Conservation (phyloP, 2,113 vertebrate genomes). For the Agapornis roseicollis region DNA sequence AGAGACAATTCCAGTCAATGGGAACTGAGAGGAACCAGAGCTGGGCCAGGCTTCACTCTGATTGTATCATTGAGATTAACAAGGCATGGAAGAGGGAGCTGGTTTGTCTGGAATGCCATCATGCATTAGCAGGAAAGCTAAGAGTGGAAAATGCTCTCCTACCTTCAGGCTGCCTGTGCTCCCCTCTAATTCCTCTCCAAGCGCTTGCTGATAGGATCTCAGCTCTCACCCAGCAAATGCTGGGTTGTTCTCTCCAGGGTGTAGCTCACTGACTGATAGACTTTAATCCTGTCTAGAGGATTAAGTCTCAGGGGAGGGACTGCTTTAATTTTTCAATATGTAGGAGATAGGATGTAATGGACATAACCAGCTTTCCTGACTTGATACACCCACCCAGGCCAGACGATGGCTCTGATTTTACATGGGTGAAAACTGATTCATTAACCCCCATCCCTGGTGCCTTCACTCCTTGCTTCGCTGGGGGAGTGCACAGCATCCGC, state of each 20-base stretch:
- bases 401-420: neutral
- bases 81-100: neutral
- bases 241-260: neutral
- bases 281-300: constrained; percentile 25
- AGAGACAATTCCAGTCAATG: neutral
- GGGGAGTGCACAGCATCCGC: neutral
- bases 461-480: neutral
- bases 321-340: neutral
- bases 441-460: neutral
- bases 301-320: neutral
- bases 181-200: neutral
- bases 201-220: neutral
- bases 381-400: neutral
- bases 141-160: neutral
- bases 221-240: neutral
- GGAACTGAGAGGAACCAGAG: neutral
- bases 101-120: neutral
- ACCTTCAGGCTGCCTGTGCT: neutral
- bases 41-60: neutral
- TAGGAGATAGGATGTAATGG: neutral
- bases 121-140: neutral
- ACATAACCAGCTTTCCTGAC: neutral
- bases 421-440: neutral
- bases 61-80: neutral
- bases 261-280: neutral